Percentiles rank a stretch among this genome's conserved stretches.
Evolutionary conservation across 2,888 invertebrate genomes (phyloP).

Genomic region (Sphecodes monilicornis): DNA sequence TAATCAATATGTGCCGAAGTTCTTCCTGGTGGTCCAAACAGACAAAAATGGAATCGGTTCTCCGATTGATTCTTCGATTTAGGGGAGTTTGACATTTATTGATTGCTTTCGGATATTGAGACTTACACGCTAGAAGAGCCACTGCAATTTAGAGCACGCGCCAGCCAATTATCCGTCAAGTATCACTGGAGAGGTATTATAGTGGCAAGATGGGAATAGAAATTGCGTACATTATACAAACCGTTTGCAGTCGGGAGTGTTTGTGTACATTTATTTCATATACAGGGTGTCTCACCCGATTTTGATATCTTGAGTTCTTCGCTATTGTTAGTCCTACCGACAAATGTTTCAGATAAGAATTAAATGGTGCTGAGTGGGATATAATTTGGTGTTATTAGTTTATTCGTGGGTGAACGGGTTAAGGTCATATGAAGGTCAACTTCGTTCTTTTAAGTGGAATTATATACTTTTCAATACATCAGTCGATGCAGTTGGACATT

Average conservation of each 20-base stretch:
- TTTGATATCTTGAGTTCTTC: too few species aligned
- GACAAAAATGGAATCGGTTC: conserved; percentile 23
- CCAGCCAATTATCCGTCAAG: conserved; percentile 5
- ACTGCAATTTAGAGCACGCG: conserved; percentile 13
- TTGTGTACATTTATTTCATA: background rate
- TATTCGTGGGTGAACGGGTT: too few species aligned
- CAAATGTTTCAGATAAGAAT: too few species aligned
- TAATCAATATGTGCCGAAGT: conserved; percentile 67
- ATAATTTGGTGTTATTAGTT: too few species aligned
- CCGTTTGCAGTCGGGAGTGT: background rate
- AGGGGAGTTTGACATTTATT: conserved; percentile 22
- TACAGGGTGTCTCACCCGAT: too few species aligned
- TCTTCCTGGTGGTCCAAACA: conserved; percentile 36
- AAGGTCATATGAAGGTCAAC: too few species aligned
- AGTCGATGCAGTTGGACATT: too few species aligned
- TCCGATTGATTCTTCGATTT: conserved; percentile 40
- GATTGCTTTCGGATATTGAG: conserved; percentile 33
- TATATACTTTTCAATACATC: too few species aligned
- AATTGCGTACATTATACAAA: background rate
- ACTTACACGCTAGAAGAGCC: conserved; percentile 15
- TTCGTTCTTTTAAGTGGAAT: too few species aligned
- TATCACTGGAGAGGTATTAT: background rate
- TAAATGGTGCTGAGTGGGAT: too few species aligned
- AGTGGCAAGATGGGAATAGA: background rate
- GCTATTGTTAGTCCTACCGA: too few species aligned